Conservation (phyloP, 2,113 vertebrate species). For the Aythya baeri region DNA sequence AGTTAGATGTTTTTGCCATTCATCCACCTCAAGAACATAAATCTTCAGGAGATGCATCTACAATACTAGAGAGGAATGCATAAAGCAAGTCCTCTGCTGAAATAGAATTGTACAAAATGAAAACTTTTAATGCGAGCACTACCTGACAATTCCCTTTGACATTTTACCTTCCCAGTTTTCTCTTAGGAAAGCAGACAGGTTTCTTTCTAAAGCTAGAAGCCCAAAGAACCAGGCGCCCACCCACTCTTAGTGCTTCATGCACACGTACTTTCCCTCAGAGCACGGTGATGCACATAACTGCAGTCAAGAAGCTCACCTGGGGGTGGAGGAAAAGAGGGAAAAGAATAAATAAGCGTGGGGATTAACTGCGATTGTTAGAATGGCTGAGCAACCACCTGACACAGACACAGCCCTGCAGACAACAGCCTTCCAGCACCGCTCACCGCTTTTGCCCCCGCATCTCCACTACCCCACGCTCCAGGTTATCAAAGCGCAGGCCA, state of each 20-base stretch:
- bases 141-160: background rate
- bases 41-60: background rate
- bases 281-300: background rate
- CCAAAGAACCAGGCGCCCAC: background rate
- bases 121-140: background rate
- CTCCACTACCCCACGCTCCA: background rate
- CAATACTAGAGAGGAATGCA: background rate
- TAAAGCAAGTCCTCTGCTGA: background rate
- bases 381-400: background rate
- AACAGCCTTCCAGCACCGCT: background rate
- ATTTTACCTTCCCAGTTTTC: background rate
- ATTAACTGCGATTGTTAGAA: background rate
- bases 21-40: background rate
- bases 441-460: fast-evolving
- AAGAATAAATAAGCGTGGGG: background rate
- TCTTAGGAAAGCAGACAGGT: background rate
- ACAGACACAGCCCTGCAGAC: background rate
- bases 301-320: background rate
- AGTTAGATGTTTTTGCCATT: background rate
- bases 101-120: background rate
- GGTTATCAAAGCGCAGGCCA: background rate
- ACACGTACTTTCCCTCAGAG: background rate
- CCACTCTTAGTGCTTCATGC: background rate
- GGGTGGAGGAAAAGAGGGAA: background rate
- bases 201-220: background rate